Evolutionary conservation across 2,797 vertebrate genomes (phyloP), one percentile per base, ranked within the genome.

Genomic region (Brotula barbata): DNA sequence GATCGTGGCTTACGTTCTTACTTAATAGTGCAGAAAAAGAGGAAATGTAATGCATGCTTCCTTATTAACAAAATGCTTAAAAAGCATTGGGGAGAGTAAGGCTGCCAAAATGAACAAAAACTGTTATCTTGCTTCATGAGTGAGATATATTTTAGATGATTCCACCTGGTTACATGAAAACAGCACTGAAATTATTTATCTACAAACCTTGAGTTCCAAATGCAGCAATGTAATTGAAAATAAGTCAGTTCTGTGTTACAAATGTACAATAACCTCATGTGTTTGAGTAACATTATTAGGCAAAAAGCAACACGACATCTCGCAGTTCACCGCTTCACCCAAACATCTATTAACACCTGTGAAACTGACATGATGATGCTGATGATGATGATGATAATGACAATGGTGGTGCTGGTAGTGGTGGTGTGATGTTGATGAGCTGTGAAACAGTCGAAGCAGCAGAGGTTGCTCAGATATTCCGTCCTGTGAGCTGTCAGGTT

Each of bases 281-380:
- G 60, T 82, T 85, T 80, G 78, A 82, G 64, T 77, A 83, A 83
- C 61, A 73, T 76, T 63, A 71, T 55, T 53, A 42, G 78, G 77
- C 81, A 71, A 75, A 51, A 66, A 66, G 19, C 64, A 74, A 66
- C 54, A 40, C 67, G 50, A 59, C 71, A 74, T 62, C 33, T 72
- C 64, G 45, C 74, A 66, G 14, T 23, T 45, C 7, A 28, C 43
- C 58, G 43, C 31, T 28, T 34, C 7, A 47, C 22, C 39, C 1
- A 60, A 31, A 59, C 49, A 17, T 49, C n/a, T 31, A 40, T 55
- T 28, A 16, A 17, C 17, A 13, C 40, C 13, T 6, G 10, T 50
- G 46, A 60, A 71, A 14, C 33, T 9, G n/a, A 36, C 28, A 48
- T 1, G 10, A 56, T 49, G 7, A 39, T 36, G 4, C 40, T 2